Evolutionary conservation across 1,140 invertebrate genomes (phyloP).

Genomic region (Hydropsyche tenuis): DNA sequence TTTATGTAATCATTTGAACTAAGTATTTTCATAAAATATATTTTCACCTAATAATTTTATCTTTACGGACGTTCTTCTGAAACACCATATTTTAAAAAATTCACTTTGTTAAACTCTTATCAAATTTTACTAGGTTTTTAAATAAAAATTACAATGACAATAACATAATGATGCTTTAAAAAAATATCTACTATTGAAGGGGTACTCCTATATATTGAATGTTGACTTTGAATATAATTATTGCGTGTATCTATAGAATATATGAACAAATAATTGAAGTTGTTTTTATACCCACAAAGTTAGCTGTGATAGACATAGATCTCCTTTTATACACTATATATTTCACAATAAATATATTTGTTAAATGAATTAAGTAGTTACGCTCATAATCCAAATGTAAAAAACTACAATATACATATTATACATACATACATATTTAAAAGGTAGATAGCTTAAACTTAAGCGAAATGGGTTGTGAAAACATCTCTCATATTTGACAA

Average conservation of each 20-base stretch:
- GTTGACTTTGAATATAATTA: conserved; percentile 4
- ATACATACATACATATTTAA: background rate
- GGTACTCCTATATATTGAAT: background rate
- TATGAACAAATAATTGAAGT: conserved; percentile 12
- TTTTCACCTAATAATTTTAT: background rate
- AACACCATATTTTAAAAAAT: too few relatives aligned
- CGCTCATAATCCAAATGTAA: conserved; percentile 23
- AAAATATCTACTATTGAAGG: conserved; percentile 2
- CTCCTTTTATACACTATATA: conserved; percentile 26
- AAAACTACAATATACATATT: background rate
- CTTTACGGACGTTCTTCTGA: background rate
- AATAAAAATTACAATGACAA: conserved; percentile 10
- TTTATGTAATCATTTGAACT: too few relatives aligned
- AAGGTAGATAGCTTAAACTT: conserved; percentile 22
- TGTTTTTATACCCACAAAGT: conserved; percentile 47
- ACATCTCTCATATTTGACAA: conserved; percentile 15
- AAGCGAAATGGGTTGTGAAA: conserved; percentile 32
- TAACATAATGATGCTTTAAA: conserved; percentile 28
- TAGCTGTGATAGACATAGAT: conserved; percentile 48
- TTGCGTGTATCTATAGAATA: conserved; percentile 10
- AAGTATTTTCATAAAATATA: too few relatives aligned
- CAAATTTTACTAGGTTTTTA: too few relatives aligned
- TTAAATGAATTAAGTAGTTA: conserved; percentile 12
- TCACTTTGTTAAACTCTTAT: too few relatives aligned
- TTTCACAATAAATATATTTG: conserved; percentile 8